These are phyloP conservation scores for Phacellophora camtschatica DNA, from an alignment of 30 jellyfish, hydroid and myxozoan species.

Conservation along the genomic window DNA sequence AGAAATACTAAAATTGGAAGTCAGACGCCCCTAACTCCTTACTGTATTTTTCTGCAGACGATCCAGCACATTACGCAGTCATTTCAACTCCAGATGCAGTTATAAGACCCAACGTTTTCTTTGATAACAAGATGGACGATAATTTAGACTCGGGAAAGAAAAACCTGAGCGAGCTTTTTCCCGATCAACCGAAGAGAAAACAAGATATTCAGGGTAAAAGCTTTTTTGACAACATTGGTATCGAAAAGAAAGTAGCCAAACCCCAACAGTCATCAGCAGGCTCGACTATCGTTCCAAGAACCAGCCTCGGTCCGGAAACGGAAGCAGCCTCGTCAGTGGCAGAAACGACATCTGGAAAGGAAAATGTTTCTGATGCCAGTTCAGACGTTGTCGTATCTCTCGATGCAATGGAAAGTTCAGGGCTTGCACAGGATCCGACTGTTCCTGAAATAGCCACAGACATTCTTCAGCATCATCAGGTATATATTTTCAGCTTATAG, in stretches of 20 bases:
- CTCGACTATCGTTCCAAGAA: background rate
- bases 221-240: slow-evolving; percentile 37
- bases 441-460: slow-evolving; percentile 23
- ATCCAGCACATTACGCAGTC: slow-evolving; percentile 12
- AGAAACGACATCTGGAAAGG: background rate
- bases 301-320: background rate
- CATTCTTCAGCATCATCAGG: background rate
- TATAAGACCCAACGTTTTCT: background rate
- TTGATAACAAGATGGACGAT: background rate
- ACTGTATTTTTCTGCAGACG: too few relatives aligned
- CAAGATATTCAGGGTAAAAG: slow-evolving; percentile 43
- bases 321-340: background rate
- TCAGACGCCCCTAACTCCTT: too few relatives aligned
- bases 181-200: background rate
- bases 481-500: background rate
- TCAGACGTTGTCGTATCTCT: background rate
- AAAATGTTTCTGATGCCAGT: background rate
- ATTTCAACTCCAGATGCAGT: slow-evolving; percentile 2
- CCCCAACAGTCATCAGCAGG: background rate
- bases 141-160: background rate
- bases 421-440: background rate
- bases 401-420: background rate
- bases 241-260: background rate
- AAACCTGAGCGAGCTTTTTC: slow-evolving; percentile 21
- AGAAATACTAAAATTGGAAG: too few relatives aligned